A percentile compares a stretch with the other conserved stretches of the same genome.
phyloP scores from a whole-genome alignment of 2,113 vertebrate species.

The Scomber colias region DNA sequence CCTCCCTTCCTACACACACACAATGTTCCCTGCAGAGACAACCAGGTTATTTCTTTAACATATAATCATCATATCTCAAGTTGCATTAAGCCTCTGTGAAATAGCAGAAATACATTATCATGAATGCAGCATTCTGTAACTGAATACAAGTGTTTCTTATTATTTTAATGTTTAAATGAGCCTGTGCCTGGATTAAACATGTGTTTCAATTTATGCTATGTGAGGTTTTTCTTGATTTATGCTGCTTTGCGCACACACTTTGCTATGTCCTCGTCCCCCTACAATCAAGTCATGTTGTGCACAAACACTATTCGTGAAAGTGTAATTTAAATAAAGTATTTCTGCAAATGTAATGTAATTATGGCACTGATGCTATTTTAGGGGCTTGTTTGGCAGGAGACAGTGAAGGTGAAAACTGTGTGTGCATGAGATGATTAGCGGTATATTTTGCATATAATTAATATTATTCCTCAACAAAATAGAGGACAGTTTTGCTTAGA shows the following conservation, averaged over 20 bases:
- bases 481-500: neutral
- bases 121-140: slow-evolving; percentile 29
- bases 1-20: neutral
- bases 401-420: slow-evolving; percentile 18
- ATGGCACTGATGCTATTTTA: slow-evolving; percentile 28
- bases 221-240: slow-evolving; percentile 61
- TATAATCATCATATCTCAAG: slow-evolving; percentile 51
- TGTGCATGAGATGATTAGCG: neutral
- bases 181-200: slow-evolving; percentile 41
- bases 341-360: slow-evolving; percentile 48
- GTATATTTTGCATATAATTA: neutral
- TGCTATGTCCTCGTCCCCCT: slow-evolving; percentile 31
- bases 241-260: slow-evolving; percentile 21
- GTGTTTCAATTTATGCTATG: slow-evolving; percentile 64
- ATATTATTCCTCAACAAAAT: neutral
- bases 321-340: slow-evolving; percentile 57
- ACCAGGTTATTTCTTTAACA: slow-evolving; percentile 30
- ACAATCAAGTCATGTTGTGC: slow-evolving; percentile 25
- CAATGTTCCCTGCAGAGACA: slow-evolving; percentile 7
- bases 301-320: slow-evolving; percentile 26
- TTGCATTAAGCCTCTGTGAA: slow-evolving; percentile 44
- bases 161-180: slow-evolving; percentile 54
- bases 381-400: slow-evolving; percentile 1
- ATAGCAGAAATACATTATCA: slow-evolving; percentile 47
- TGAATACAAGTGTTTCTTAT: slow-evolving; percentile 57